Evolutionary conservation across 1,140 invertebrate genomes (phyloP), one percentile per base, ranked within the genome.

Genomic region (Caerostris extrusa): DNA sequence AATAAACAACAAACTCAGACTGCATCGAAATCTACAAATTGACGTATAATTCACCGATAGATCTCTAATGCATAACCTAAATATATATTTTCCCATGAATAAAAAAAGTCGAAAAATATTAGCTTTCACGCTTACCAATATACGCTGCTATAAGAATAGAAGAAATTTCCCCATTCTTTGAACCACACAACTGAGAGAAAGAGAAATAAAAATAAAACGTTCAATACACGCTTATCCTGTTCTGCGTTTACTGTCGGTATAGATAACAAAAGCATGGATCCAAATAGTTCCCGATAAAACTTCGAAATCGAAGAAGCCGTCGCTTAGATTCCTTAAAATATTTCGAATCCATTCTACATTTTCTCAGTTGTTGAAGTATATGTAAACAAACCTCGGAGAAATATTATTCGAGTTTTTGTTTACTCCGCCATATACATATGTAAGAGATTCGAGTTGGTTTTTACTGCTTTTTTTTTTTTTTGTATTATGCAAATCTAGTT

Each of bases 401-500:
- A n/a, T 67, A 12, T 12, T 3, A 17, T 12, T 14, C 61, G 61
- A 0, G 34, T 17, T 5, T 67, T 67, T 67, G 61, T 67, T 67
- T 67, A 67, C 61, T 67, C 17, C n/a, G 14, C 3, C 17, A 6
- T 67, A 67, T 67, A 67, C 61, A 67, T 67, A 67, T 67, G 61
- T 67, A 67, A 67, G 17, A 67, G 17, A 14, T 67, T 5, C 61
- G 14, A 67, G 61, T 67, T 34, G 0, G 34, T 0, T 34, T 67
- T 67, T n/a, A n/a, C n/a, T n/a, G n/a, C n/a, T 17, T n/a, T 5
- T 17, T 67, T 67, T 4, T n/a, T 67, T n/a, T n/a, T 67, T 17
- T 67, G 14, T 67, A 67, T 67, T 67, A 67, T 67, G 61, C 61
- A 67, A 67, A 67, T 67, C 61, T 67, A n/a, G 61, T 67, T 67